Base-by-base conservation (phyloP, 2,888 invertebrate species). In the Galeruca laticollis region DNA sequence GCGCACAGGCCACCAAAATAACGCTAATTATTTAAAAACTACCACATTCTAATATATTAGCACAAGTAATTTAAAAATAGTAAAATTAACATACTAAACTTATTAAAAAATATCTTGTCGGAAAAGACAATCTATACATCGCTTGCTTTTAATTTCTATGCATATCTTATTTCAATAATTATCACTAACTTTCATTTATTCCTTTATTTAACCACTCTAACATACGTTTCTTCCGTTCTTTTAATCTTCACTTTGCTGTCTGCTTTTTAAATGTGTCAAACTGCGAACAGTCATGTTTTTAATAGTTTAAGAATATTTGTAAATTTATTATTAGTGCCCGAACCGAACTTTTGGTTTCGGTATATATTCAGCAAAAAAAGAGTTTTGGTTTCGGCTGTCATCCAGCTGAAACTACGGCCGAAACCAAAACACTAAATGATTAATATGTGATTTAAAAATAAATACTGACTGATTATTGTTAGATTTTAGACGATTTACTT, bases 111-210 rank as follows among this genome's bases (percentile, higher is more conserved):
- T 8, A 4, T 26, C 21, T 26, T 11, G 10, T 52, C 21, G 21
- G 26, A 26, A 60, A 43, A 60, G 60, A 49, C 31, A 49, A 60
- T 60, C n/a, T 47, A 33, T 49, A 49, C 60, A 31, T 60, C 8
- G 49, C 47, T 49, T 33, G 60, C 60, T 60, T 60, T 10, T 43
- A n/a, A 20, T 26, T n/a, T 47, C 8, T 60, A n/a, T 26, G 43
- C 21, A 60, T 60, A 4, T 26, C 47, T 43, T 60, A 10, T 49
- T 15, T 60, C 2, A 15, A 33, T 49, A 18, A 43, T 33, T 15
- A 15, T 49, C 31, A 62, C 52, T 62, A 51, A 62, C 10, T 62
- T 62, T 62, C 62, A 62, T 35, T 11, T 60, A 21, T 49, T 43
- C 11, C 8, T 21, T 47, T 37, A 18, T 68, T 56, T 67, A 40